Evolutionary conservation across 1,140 invertebrate genomes (phyloP).

Genomic region (Pseudomyrmex flavicornis): DNA sequence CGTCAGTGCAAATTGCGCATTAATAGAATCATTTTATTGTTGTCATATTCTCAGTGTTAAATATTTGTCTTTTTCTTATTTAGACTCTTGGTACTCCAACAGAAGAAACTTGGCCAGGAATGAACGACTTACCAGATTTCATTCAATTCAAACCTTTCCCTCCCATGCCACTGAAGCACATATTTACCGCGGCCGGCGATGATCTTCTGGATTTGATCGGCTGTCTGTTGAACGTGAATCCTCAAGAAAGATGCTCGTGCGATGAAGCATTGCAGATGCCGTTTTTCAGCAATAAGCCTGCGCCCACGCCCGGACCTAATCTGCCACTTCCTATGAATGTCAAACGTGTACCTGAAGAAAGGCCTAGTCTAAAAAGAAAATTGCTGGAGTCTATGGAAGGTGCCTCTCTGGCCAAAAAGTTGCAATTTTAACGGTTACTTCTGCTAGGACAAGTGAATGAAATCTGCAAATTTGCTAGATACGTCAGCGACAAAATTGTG

Average conservation of each 20-base stretch:
- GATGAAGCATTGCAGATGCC: conserved; percentile 92
- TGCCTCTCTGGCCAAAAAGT: conserved; percentile 88
- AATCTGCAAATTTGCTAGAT: neutral
- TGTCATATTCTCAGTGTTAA: neutral
- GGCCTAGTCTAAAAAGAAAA: conserved; percentile 91
- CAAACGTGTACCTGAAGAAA: conserved; percentile 87
- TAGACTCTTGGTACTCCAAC: conserved; percentile 94
- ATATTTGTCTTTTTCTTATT: conserved; percentile 36
- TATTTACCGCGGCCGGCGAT: conserved; percentile 97
- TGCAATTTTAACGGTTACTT: conserved; percentile 85
- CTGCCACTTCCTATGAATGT: conserved; percentile 91
- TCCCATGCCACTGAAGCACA: conserved; percentile 93
- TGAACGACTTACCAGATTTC: conserved; percentile 95
- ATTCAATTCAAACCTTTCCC: conserved; percentile 96
- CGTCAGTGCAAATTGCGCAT: neutral
- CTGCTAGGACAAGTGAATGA: conserved; percentile 39
- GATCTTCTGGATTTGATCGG: conserved; percentile 95
- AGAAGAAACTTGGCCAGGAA: conserved; percentile 96
- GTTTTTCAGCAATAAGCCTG: conserved; percentile 96
- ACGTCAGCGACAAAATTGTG: neutral
- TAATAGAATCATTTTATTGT: neutral
- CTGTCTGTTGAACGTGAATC: conserved; percentile 93
- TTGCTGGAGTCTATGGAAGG: conserved; percentile 90
- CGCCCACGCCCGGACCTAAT: conserved; percentile 92
- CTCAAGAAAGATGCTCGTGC: conserved; percentile 93